Evolutionary conservation across 2,797 vertebrate species (phyloP).

Genomic region (Lutjanus argentimaculatus): DNA sequence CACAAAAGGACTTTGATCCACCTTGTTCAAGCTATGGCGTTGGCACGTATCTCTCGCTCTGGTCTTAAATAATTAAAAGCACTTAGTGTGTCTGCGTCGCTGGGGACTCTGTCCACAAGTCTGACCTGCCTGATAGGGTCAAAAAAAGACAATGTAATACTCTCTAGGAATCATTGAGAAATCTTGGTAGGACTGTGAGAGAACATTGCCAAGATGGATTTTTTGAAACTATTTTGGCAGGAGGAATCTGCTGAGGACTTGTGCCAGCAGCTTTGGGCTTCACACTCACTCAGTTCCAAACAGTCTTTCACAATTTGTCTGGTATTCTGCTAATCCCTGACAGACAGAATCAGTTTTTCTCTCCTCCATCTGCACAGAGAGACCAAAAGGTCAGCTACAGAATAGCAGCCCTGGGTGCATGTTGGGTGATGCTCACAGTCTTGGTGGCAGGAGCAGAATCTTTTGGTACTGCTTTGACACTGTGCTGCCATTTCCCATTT

Average conservation of each 20-base stretch:
- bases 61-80: conserved; percentile 80
- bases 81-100: conserved; percentile 71
- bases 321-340: conserved; percentile 25
- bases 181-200: conserved; percentile 20
- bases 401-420: not conserved
- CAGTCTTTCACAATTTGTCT: conserved; percentile 12
- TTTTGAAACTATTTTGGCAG: conserved; percentile 15
- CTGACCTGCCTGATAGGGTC: conserved; percentile 65
- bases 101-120: conserved; percentile 54
- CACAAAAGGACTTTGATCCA: conserved; percentile 62
- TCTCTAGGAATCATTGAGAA: conserved; percentile 31
- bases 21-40: conserved; percentile 61
- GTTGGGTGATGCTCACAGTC: not conserved
- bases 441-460: not conserved
- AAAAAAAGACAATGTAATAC: conserved; percentile 32
- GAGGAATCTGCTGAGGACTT: conserved; percentile 4
- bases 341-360: conserved; percentile 5
- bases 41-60: conserved; percentile 54
- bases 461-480: not conserved
- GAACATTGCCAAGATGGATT: conserved; percentile 5
- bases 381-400: conserved; percentile 14
- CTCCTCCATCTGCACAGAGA: not conserved
- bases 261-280: conserved; percentile 12
- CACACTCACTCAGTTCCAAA: conserved; percentile 20
- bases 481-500: not conserved